Percentiles rank a stretch among this genome's conserved stretches.
phyloP scores from a whole-genome alignment of 2,888 invertebrate species.

The Epiblema foenella region DNA sequence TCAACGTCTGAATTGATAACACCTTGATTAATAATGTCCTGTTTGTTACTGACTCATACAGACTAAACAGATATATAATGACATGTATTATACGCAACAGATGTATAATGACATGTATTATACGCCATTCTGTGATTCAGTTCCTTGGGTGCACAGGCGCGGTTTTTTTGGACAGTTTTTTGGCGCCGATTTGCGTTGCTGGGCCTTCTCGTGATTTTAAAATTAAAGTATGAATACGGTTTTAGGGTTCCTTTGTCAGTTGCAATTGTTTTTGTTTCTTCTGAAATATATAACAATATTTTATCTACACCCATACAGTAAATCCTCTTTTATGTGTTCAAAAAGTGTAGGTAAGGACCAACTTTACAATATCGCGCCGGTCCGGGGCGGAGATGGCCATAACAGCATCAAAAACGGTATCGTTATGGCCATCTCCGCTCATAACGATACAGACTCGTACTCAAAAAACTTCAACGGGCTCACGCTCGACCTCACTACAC shows the following conservation, averaged over 20 bases:
- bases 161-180: conserved; percentile 54
- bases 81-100: background rate
- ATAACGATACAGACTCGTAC: too few relatives aligned
- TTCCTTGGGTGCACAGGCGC: conserved; percentile 22
- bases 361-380: too few relatives aligned
- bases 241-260: conserved; percentile 30
- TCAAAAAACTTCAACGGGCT: too few relatives aligned
- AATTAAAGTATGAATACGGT: conserved; percentile 44
- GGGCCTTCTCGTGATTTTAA: conserved; percentile 52
- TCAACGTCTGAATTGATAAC: conserved; percentile 41
- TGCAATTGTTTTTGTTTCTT: background rate
- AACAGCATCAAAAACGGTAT: too few relatives aligned
- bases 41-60: conserved; percentile 3
- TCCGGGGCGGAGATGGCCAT: too few relatives aligned
- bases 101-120: background rate
- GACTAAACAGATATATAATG: conserved; percentile 40
- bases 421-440: too few relatives aligned
- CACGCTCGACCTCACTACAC: too few relatives aligned
- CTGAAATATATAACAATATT: background rate
- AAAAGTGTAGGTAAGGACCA: too few relatives aligned
- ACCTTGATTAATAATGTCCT: conserved; percentile 44
- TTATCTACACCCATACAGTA: too few relatives aligned
- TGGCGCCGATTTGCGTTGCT: conserved; percentile 51
- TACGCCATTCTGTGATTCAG: conserved; percentile 2
- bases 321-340: too few relatives aligned